These are phyloP conservation scores for Kradibia gibbosae DNA, from an alignment of 1,140 invertebrate species.

Conservation along the genomic window DNA sequence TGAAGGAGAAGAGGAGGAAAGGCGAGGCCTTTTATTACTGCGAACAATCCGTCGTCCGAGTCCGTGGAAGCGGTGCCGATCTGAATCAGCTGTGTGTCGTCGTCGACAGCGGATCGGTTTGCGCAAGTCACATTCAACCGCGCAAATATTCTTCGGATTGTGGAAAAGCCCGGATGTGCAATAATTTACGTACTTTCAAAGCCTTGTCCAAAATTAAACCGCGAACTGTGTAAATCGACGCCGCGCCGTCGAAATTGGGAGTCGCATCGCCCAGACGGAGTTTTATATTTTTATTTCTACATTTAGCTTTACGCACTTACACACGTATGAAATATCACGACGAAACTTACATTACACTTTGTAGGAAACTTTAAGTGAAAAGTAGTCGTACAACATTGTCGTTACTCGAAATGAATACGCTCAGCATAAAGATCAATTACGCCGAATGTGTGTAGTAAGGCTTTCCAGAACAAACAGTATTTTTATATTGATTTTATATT, in stretches of 20 bases:
- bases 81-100: conserved; percentile 18
- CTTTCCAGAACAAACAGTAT: not conserved
- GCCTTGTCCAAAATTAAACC: conserved; percentile 18
- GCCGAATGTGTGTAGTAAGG: not conserved
- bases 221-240: not conserved
- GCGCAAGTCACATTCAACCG: not conserved
- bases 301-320: too few species aligned
- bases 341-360: not conserved
- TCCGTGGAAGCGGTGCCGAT: not conserved
- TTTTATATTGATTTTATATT: conserved; percentile 1
- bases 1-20: not conserved
- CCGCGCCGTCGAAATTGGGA: too few species aligned
- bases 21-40: not conserved
- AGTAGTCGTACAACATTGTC: not conserved
- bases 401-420: not conserved
- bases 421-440: not conserved
- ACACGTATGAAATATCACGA: not conserved
- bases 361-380: too few species aligned
- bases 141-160: not conserved
- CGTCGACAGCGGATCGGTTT: not conserved
- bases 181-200: not conserved
- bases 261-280: not conserved
- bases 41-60: not conserved
- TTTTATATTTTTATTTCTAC: not conserved
- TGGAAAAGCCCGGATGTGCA: conserved; percentile 9